Conservation (phyloP, 2,888 invertebrate genomes). For the Plagodis dolabraria region DNA sequence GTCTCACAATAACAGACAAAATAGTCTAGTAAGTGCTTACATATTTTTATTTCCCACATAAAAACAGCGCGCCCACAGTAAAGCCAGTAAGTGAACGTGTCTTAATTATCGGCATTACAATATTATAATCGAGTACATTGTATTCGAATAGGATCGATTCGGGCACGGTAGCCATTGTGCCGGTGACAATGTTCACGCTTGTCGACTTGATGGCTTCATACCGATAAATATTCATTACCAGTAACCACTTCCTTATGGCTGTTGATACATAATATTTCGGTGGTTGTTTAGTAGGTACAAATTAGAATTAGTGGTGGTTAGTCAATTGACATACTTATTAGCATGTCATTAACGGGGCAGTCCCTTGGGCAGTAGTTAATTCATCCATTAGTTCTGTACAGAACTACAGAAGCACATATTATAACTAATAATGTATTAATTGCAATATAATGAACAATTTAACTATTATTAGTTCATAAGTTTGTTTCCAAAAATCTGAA, state of each 20-base stretch:
- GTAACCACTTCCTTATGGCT: background rate
- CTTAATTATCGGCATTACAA: conserved; percentile 22
- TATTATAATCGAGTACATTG: conserved; percentile 30
- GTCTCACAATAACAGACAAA: too few species aligned
- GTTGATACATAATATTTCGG: background rate
- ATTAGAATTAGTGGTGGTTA: too few species aligned
- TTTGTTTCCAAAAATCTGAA: too few species aligned
- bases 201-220: conserved; percentile 17
- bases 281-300: background rate
- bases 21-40: background rate
- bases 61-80: conserved; percentile 12
- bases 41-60: background rate
- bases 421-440: too few species aligned
- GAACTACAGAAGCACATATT: too few species aligned
- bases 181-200: conserved; percentile 22
- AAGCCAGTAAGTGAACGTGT: conserved; percentile 5
- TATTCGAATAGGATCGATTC: conserved; percentile 35
- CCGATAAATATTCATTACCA: conserved; percentile 19
- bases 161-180: conserved; percentile 36
- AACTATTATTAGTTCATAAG: too few species aligned
- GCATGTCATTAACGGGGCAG: too few species aligned
- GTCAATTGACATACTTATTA: too few species aligned
- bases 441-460: too few species aligned
- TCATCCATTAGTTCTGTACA: too few species aligned
- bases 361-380: too few species aligned